Conservation (phyloP, 2,797 vertebrate species). For the Limosa lapponica region DNA sequence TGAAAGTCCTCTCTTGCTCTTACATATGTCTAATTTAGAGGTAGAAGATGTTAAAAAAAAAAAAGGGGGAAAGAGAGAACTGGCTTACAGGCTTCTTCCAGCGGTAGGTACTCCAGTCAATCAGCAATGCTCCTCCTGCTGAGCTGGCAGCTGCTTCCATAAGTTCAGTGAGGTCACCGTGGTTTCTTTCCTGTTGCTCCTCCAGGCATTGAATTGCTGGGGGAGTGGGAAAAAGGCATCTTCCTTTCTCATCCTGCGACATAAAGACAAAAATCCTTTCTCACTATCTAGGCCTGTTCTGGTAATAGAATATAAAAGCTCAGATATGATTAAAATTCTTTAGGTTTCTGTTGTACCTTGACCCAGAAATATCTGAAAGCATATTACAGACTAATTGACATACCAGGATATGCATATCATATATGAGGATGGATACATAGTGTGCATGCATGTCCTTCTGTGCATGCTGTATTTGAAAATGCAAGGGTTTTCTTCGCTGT, state of each 20-base stretch:
- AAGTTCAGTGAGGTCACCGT: constrained; percentile 57
- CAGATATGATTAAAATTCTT: background rate
- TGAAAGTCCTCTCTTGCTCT: background rate
- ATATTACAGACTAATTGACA: background rate
- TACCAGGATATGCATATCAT: background rate
- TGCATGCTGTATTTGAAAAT: background rate
- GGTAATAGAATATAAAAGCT: background rate
- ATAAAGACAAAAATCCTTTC: constrained; percentile 36
- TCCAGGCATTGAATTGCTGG: constrained; percentile 55
- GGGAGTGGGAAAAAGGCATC: constrained; percentile 22
- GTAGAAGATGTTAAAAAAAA: background rate
- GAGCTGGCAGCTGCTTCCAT: constrained; percentile 67
- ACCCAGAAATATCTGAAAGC: background rate
- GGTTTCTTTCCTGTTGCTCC: constrained; percentile 67
- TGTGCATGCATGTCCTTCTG: background rate
- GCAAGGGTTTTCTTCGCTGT: background rate
- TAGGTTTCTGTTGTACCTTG: background rate
- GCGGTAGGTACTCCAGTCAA: background rate
- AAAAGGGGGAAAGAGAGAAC: background rate
- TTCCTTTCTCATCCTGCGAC: background rate
- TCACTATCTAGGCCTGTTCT: background rate
- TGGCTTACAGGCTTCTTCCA: constrained; percentile 3
- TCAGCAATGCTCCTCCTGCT: constrained; percentile 33
- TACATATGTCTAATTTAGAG: background rate
- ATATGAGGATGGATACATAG: background rate